Evolutionary conservation across 1,140 invertebrate genomes (phyloP).

Genomic region (Diuraphis noxia): DNA sequence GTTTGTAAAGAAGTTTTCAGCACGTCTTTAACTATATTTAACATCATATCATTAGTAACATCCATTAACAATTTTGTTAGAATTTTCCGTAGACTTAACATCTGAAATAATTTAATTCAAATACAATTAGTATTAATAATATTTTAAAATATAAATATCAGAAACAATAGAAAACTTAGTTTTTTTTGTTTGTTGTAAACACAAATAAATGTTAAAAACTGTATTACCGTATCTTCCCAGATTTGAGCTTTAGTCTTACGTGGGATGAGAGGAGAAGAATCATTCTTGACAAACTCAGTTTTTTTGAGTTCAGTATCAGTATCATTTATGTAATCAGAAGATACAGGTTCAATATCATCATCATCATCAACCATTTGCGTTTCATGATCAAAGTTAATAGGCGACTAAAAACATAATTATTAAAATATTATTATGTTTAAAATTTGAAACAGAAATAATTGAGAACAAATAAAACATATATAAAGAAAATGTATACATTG

Average conservation of each 20-base stretch:
- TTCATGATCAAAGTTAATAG: conserved; percentile 34
- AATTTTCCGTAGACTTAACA: conserved; percentile 81
- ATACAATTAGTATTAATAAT: conserved; percentile 45
- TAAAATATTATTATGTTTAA: background rate
- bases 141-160: background rate
- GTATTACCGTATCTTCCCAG: conserved; percentile 65
- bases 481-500: conserved; percentile 46
- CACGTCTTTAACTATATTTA: conserved; percentile 77
- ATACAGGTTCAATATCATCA: conserved; percentile 66
- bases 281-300: conserved; percentile 57
- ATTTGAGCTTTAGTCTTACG: conserved; percentile 63
- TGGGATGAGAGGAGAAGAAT: conserved; percentile 55
- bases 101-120: conserved; percentile 65
- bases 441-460: background rate
- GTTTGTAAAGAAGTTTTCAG: conserved; percentile 67
- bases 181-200: background rate
- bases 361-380: conserved; percentile 47
- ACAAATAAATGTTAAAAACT: conserved; percentile 53
- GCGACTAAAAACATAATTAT: conserved; percentile 3
- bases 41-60: conserved; percentile 88
- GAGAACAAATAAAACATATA: conserved; percentile 64
- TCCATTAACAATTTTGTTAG: conserved; percentile 91
- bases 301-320: conserved; percentile 56
- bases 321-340: conserved; percentile 62
- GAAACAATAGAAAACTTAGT: background rate